These are phyloP conservation scores for Dipodomys spectabilis DNA, from an alignment of 2,113 vertebrate genomes.

Conservation along the genomic window DNA sequence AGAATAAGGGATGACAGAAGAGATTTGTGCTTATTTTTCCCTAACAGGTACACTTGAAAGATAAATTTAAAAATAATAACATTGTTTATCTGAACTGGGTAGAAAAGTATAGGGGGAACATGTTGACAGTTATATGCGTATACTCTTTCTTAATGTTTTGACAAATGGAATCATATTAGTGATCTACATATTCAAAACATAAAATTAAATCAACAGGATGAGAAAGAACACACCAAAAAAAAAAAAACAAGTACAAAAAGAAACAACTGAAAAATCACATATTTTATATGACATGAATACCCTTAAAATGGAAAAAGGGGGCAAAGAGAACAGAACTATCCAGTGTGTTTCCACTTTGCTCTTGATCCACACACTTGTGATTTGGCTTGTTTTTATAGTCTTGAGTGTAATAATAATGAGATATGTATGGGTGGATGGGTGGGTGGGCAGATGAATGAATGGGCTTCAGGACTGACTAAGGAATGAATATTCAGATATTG, in stretches of 20 bases:
- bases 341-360: background rate
- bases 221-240: conserved; percentile 20
- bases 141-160: conserved; percentile 30
- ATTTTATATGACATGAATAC: background rate
- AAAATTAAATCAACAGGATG: conserved; percentile 33
- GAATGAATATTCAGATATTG: background rate
- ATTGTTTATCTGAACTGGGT: background rate
- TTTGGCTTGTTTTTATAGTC: background rate
- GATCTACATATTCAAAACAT: conserved; percentile 45
- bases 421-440: too few species aligned
- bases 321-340: background rate
- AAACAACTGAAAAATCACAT: conserved; percentile 14
- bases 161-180: background rate
- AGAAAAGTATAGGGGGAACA: background rate
- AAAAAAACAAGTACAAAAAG: conserved; percentile 4
- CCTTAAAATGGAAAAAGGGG: background rate
- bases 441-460: too few species aligned
- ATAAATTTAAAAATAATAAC: background rate
- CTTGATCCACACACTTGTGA: background rate
- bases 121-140: background rate
- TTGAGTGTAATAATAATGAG: background rate
- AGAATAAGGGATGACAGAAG: background rate
- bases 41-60: background rate
- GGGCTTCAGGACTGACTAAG: background rate
- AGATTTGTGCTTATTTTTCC: background rate